Percentiles rank a stretch among this genome's conserved stretches.
Evolutionary conservation across 2,113 vertebrate species (phyloP).

Genomic region (Toxotes chatareus): DNA sequence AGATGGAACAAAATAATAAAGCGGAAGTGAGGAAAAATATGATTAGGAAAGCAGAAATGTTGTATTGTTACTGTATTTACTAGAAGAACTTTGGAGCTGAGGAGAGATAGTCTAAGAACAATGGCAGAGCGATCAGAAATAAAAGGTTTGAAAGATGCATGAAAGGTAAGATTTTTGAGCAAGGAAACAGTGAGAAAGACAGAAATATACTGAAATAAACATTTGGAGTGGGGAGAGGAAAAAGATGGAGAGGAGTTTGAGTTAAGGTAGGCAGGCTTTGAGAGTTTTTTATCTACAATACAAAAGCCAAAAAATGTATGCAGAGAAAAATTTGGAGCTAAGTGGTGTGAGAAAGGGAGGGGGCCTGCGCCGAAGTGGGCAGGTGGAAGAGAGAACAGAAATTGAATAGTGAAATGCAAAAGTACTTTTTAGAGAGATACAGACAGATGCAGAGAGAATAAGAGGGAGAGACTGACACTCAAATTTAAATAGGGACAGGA

Average conservation of each 20-base stretch:
- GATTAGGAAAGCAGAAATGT: constrained; percentile 38
- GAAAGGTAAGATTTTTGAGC: constrained; percentile 15
- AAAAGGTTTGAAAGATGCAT: constrained; percentile 15
- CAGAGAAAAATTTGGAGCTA: constrained; percentile 35
- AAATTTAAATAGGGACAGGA: constrained; percentile 75
- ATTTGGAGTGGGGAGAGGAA: constrained; percentile 1
- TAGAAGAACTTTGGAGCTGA: constrained; percentile 16
- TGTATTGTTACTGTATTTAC: constrained; percentile 46
- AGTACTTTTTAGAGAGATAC: constrained; percentile 66
- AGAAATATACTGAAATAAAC: constrained; percentile 15
- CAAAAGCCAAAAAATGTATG: constrained; percentile 46
- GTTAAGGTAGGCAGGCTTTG: constrained; percentile 15
- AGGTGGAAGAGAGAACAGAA: constrained; percentile 62
- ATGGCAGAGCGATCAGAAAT: constrained; percentile 8
- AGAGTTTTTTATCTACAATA: constrained; percentile 51
- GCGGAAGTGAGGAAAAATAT: constrained; percentile 14
- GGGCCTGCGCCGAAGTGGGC: constrained; percentile 59
- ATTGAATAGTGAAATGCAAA: constrained; percentile 71
- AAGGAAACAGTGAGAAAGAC: constrained; percentile 1
- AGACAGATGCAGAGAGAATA: constrained; percentile 53
- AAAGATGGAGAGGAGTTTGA: background rate
- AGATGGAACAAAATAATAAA: constrained; percentile 48
- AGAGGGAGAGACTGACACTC: constrained; percentile 69
- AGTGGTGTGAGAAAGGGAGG: constrained; percentile 66
- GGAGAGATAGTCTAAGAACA: constrained; percentile 9